Percentiles rank a stretch among this genome's conserved stretches.
These are phyloP conservation scores for Ptyas mucosa DNA, from an alignment of 2,113 vertebrate species.

Conservation along the genomic window DNA sequence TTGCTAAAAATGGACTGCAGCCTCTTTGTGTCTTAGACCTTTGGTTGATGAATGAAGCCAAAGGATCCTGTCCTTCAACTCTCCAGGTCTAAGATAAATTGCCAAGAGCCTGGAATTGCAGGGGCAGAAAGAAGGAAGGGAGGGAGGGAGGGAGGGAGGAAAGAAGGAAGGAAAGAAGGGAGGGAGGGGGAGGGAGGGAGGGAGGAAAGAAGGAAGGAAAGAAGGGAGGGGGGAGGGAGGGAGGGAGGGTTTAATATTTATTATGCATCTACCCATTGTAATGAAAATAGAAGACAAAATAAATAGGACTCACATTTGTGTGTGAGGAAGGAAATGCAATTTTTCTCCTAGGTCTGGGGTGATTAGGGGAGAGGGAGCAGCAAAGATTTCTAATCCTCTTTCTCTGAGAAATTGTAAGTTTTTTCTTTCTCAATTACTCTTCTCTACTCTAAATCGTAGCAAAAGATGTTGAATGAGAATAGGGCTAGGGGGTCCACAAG, in stretches of 20 bases:
- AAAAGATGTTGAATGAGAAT: neutral
- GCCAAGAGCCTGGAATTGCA: neutral
- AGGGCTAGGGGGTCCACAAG: too few relatives aligned
- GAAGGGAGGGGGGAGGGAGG: too few relatives aligned
- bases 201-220: too few relatives aligned
- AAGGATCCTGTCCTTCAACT: neutral
- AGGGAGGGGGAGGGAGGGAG: too few relatives aligned
- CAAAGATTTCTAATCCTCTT: neutral
- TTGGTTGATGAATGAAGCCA: neutral
- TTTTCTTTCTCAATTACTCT: neutral
- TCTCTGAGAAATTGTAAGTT: neutral
- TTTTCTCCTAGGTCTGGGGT: too few relatives aligned
- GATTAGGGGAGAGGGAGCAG: too few relatives aligned
- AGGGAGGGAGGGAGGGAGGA: neutral
- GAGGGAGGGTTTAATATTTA: too few relatives aligned
- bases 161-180: neutral
- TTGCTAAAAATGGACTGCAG: neutral
- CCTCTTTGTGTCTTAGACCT: neutral
- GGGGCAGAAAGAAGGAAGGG: neutral
- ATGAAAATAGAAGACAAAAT: too few relatives aligned
- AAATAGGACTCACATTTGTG: too few relatives aligned
- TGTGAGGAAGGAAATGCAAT: too few relatives aligned
- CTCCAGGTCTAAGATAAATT: neutral
- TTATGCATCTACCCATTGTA: too few relatives aligned
- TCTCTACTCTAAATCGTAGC: neutral